Percentiles rank a stretch among this genome's conserved stretches.
phyloP scores from a whole-genome alignment of 2,797 vertebrate genomes.

The Sebastes elongatus region DNA sequence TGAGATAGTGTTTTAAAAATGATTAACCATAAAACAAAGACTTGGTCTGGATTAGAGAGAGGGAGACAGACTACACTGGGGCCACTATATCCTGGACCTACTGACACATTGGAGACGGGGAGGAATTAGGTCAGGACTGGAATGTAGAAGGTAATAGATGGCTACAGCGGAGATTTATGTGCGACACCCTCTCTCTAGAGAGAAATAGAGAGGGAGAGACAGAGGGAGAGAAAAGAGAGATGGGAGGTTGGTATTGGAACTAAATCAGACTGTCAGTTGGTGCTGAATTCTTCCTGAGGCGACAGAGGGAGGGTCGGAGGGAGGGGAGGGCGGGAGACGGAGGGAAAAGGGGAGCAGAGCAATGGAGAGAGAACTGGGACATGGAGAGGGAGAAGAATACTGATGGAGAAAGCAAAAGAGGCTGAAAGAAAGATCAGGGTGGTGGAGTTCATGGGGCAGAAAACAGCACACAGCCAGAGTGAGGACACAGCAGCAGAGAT shows the following conservation, averaged over 20 bases:
- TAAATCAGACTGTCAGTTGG: constrained; percentile 77
- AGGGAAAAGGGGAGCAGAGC: constrained; percentile 41
- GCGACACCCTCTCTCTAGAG: constrained; percentile 64
- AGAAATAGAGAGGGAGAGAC: constrained; percentile 58
- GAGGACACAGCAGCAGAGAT: constrained; percentile 29
- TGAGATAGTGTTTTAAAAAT: constrained; percentile 53
- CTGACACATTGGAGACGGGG: constrained; percentile 71
- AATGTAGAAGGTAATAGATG: constrained; percentile 75
- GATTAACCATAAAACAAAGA: constrained; percentile 67
- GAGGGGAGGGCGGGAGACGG: not conserved
- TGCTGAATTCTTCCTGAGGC: constrained; percentile 71
- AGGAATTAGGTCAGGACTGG: constrained; percentile 74
- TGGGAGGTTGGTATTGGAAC: constrained; percentile 69
- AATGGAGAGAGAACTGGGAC: constrained; percentile 59
- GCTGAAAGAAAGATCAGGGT: constrained; percentile 53
- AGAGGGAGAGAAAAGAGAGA: constrained; percentile 61
- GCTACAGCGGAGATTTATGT: constrained; percentile 75
- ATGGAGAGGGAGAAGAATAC: constrained; percentile 58
- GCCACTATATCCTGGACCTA: constrained; percentile 70
- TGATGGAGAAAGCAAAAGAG: constrained; percentile 43
- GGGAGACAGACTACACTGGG: constrained; percentile 34
- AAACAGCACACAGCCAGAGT: constrained; percentile 29
- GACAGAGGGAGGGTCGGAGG: constrained; percentile 30
- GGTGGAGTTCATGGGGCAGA: constrained; percentile 55
- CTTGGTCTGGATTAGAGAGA: constrained; percentile 48